phyloP scores from a whole-genome alignment of 2,888 invertebrate genomes.

The Amphipoea lucens region DNA sequence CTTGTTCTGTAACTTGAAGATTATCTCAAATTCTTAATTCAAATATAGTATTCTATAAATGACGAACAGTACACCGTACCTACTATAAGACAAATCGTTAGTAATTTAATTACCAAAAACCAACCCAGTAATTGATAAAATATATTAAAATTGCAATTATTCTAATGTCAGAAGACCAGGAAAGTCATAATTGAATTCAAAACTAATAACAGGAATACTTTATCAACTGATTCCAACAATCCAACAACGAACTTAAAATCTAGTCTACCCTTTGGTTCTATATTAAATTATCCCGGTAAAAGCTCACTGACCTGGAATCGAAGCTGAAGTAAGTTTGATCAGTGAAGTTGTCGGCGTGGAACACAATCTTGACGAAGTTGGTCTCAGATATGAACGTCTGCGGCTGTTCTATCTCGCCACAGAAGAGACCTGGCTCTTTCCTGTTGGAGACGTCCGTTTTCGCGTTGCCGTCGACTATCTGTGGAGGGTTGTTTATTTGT shows the following conservation, averaged over 20 bases:
- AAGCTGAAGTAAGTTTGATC: slow-evolving; percentile 97
- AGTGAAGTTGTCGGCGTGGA: slow-evolving; percentile 97
- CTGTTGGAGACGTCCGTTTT: slow-evolving; percentile 97
- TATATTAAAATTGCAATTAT: neutral
- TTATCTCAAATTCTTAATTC: neutral
- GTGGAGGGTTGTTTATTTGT: slow-evolving; percentile 62
- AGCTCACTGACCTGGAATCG: slow-evolving; percentile 91
- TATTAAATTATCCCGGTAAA: slow-evolving; percentile 91
- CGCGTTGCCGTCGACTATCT: slow-evolving; percentile 97
- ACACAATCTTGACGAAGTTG: slow-evolving; percentile 96
- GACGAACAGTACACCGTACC: neutral
- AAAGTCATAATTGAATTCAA: neutral
- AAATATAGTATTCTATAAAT: too few species aligned
- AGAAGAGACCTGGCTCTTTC: slow-evolving; percentile 97
- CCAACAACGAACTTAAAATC: slow-evolving; percentile 78
- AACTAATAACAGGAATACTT: slow-evolving; percentile 41
- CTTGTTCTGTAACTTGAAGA: neutral
- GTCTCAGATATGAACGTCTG: slow-evolving; percentile 98
- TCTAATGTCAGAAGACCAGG: neutral
- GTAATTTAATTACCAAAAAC: neutral
- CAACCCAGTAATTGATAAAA: neutral
- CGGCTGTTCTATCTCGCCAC: slow-evolving; percentile 97
- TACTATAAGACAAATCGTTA: neutral
- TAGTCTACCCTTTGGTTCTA: slow-evolving; percentile 42
- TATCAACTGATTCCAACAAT: slow-evolving; percentile 30